Percentiles rank a stretch among this genome's conserved stretches.
Evolutionary conservation across 2,888 invertebrate species (phyloP).

Genomic region (Ichneumoninae sp.): DNA sequence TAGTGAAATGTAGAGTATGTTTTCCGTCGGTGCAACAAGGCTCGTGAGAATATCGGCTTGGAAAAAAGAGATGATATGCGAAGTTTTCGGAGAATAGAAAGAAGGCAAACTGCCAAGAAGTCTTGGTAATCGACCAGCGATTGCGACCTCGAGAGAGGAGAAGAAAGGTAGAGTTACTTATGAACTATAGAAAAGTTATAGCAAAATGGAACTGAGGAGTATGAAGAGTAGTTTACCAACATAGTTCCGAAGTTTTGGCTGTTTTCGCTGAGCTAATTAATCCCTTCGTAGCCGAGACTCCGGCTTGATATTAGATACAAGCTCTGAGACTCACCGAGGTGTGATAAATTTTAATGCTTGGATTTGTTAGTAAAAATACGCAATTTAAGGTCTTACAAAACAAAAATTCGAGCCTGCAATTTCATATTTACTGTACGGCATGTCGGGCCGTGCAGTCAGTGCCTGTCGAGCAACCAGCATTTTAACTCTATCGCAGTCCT

Average conservation of each 20-base stretch:
- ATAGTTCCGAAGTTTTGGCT: conserved; percentile 23
- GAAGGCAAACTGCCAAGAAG: conserved; percentile 4
- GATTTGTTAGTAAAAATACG: background rate
- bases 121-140: conserved; percentile 40
- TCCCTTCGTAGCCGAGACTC: conserved; percentile 4
- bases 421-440: background rate
- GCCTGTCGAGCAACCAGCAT: background rate
- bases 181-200: conserved; percentile 22
- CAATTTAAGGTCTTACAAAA: background rate
- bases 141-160: conserved; percentile 9
- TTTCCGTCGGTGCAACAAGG: conserved; percentile 18
- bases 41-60: background rate
- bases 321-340: background rate
- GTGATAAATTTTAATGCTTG: background rate
- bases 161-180: conserved; percentile 20
- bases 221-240: conserved; percentile 16
- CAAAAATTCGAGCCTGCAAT: background rate
- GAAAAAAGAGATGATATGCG: conserved; percentile 58
- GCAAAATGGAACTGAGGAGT: conserved; percentile 4
- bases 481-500: background rate
- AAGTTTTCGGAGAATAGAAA: conserved; percentile 37
- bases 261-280: conserved; percentile 38
- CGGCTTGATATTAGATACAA: background rate
- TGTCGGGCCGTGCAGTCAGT: background rate
- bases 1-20: conserved; percentile 51